Evolutionary conservation across 1,140 invertebrate species (phyloP), one percentile per base, ranked within the genome.

Genomic region (Pygmarrhopalites habei): DNA sequence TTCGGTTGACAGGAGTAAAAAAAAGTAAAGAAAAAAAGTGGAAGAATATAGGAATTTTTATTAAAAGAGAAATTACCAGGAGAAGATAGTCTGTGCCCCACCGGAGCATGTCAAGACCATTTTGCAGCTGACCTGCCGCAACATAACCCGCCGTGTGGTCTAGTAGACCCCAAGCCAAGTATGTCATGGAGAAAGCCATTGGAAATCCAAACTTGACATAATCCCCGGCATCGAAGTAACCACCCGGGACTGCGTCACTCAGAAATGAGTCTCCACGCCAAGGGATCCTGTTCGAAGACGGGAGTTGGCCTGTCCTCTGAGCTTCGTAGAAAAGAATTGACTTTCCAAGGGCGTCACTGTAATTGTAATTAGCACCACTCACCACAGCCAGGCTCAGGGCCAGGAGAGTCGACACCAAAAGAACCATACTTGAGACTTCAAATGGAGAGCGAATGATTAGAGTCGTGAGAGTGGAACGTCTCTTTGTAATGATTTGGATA

Each of bases 221-320:
- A 65, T 79, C 77, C 46, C 77, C 77, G 67, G 76, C 77, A 64
- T 78, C 76, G 64, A 77, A 77, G 72, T 77, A 78, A 10, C 77
- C 77, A 15, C 77, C 76, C 12, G 71, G 74, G 12, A 78, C 65
- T 17, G 63, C 62, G 66, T 78, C 77, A 26, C 69, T 57, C 0
- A 77, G 55, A 26, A 74, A 74, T 5, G 75, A 75, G 65, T 78
- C 74, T n/a, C 73, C 72, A 14, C 73, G 71, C 58, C 66, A 77
- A 17, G 70, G 60, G 58, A 78, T 72, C 23, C 73, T 67, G 56
- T 78, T 76, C 52, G 65, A 58, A 21, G 68, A 30, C 0, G 75
- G 74, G 32, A 77, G 72, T 47, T 60, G 65, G 7, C 77, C 77
- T 7, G 75, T 75, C 21, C 76, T 47, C 69, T 78, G 76, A 7